These are phyloP conservation scores for Polyommatus iphigenia DNA, from an alignment of 2,888 invertebrate species.

Conservation along the genomic window DNA sequence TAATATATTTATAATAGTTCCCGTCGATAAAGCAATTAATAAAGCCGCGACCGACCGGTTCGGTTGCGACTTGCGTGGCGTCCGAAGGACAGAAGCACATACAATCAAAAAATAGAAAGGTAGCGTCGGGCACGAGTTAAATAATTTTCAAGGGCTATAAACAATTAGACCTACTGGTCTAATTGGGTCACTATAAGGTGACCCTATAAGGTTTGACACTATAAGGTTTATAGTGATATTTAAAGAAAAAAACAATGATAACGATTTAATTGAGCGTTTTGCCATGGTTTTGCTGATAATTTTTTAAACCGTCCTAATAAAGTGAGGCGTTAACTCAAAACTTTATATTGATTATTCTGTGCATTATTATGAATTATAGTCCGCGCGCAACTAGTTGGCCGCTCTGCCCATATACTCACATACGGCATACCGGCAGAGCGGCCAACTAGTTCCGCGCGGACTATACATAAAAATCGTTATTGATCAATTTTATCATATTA, in stretches of 20 bases:
- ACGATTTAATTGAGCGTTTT: neutral
- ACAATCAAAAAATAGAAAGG: slow-evolving; percentile 30
- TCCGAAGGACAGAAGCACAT: slow-evolving; percentile 66
- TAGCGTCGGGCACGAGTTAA: neutral
- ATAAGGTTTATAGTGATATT: neutral
- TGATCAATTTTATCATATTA: neutral
- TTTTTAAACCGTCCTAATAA: neutral
- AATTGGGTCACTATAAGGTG: too few relatives aligned
- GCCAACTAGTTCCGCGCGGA: too few relatives aligned
- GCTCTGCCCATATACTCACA: too few relatives aligned
- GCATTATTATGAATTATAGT: too few relatives aligned
- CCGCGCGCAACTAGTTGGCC: too few relatives aligned
- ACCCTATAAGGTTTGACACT: too few relatives aligned
- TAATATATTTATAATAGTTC: slow-evolving; percentile 45
- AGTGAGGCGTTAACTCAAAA: neutral
- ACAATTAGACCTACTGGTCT: neutral
- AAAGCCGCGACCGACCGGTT: slow-evolving; percentile 40
- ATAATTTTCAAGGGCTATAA: neutral
- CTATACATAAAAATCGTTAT: too few relatives aligned
- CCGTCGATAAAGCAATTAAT: slow-evolving; percentile 60
- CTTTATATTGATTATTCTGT: neutral
- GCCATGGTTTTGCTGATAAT: neutral
- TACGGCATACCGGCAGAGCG: too few relatives aligned
- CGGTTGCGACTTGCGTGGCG: slow-evolving; percentile 36
- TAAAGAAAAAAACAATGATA: neutral